A percentile compares a stretch with the other conserved stretches of the same genome.
phyloP scores from a whole-genome alignment of 30 jellyfish, hydroid and myxozoan species.

The Aurelia aurita region DNA sequence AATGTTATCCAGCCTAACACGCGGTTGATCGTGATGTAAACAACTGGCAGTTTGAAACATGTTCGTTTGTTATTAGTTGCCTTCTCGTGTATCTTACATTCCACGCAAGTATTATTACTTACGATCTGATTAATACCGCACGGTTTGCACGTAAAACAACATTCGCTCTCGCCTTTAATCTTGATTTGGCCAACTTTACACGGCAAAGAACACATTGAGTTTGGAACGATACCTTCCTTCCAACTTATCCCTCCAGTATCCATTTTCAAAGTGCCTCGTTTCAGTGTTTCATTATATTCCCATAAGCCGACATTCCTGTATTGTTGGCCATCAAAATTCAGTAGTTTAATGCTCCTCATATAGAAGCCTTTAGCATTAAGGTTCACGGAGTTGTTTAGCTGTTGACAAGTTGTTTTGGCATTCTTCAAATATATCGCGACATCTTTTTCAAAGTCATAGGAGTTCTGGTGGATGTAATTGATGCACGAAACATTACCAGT shows the following conservation, averaged over 20 bases:
- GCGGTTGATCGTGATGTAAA: constrained; percentile 2
- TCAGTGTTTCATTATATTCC: constrained; percentile 11
- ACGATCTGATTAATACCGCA: constrained; percentile 51
- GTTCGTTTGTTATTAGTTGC: constrained; percentile 3
- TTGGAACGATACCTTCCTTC: constrained; percentile 20
- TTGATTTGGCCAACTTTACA: constrained; percentile 58
- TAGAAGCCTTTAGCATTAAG: constrained; percentile 38
- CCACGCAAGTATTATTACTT: constrained; percentile 57
- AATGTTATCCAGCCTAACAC: constrained; percentile 15
- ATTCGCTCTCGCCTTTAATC: not conserved
- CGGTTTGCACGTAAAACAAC: constrained; percentile 85
- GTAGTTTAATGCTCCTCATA: not conserved
- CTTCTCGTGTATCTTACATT: constrained; percentile 54
- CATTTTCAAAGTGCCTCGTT: not conserved
- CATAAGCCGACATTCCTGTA: constrained; percentile 40
- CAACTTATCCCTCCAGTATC: constrained; percentile 10
- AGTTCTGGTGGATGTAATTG: not conserved
- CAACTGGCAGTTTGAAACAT: constrained; percentile 60
- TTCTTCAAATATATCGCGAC: constrained; percentile 7
- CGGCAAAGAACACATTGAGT: constrained; percentile 72
- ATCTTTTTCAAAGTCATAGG: constrained; percentile 30
- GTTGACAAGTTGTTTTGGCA: constrained; percentile 32
- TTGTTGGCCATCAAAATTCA: constrained; percentile 31
- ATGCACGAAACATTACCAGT: constrained; percentile 8
- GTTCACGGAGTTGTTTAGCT: constrained; percentile 13